Evolutionary conservation across 2,888 invertebrate species (phyloP), one percentile per base, ranked within the genome.

Genomic region (Leucophenga maculata): DNA sequence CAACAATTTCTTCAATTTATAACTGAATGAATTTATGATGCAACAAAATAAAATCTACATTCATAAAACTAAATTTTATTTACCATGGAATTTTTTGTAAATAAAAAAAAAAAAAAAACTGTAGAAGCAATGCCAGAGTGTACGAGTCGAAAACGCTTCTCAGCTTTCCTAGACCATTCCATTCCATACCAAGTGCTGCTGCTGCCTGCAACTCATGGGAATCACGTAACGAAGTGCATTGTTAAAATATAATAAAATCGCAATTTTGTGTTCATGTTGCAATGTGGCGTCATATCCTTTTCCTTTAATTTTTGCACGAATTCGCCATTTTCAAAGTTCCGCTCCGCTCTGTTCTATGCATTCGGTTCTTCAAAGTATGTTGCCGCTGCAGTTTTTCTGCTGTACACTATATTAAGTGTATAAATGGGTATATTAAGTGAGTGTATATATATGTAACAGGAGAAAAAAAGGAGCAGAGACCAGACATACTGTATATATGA

Each of bases 191-290:
- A 39, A 39, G 39, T 50, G 50, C 50, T 50, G n/a, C n/a, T n/a
- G n/a, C n/a, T n/a, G n/a, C n/a, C n/a, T n/a, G 50, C 50, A n/a
- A 50, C 83, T 79, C 81, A 78, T 76, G 84, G 83, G 84, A 83
- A 84, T 83, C 83, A 82, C 84, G 84, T 84, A 80, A 80, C 80
- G 84, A 80, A 80, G 83, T 84, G 84, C 80, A 80, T 80, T 80
- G 80, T 80, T 80, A 80, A 80, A 80, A 80, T 82, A 80, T 84
- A 80, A 80, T 80, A 80, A 80, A 80, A 80, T 80, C 81, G 84
- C 80, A 80, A 80, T 80, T 80, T 80, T 84, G 84, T 83, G 80
- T 80, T 80, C 84, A 84, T 80, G 80, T 82, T 80, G 80, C 80
- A 80, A 80, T 80, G 84, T 80, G 80, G 80, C 80, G 80, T 84